phyloP scores from a whole-genome alignment of 2,888 invertebrate genomes.

The Euplexia lucipara region DNA sequence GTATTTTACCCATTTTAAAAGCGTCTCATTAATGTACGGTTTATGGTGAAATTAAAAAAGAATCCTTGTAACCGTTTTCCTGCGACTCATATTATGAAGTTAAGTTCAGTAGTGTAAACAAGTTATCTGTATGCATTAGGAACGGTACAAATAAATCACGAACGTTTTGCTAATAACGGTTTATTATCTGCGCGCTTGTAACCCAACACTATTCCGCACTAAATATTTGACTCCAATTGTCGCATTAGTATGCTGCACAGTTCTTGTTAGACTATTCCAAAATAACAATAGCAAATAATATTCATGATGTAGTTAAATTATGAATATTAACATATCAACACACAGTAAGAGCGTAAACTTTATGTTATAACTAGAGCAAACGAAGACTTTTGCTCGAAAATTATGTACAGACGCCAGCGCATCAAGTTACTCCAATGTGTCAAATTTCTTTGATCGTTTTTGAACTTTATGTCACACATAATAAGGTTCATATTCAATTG shows the following conservation, averaged over 20 bases:
- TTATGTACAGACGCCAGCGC: too few relatives aligned
- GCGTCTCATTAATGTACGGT: not conserved
- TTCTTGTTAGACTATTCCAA: slow-evolving; percentile 66
- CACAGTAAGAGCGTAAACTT: not conserved
- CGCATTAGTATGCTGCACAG: slow-evolving; percentile 69
- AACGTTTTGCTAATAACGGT: slow-evolving; percentile 71
- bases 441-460: too few relatives aligned
- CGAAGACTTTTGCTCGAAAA: too few relatives aligned
- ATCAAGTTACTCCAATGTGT: too few relatives aligned
- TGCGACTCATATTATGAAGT: slow-evolving; percentile 3
- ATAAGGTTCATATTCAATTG: too few relatives aligned
- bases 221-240: slow-evolving; percentile 65
- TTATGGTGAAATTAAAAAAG: slow-evolving; percentile 7
- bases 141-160: slow-evolving; percentile 68
- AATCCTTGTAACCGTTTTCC: not conserved
- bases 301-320: slow-evolving; percentile 46
- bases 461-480: too few relatives aligned
- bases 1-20: too few relatives aligned
- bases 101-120: slow-evolving; percentile 33
- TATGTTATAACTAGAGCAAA: not conserved
- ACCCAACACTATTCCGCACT: slow-evolving; percentile 61
- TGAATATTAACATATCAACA: slow-evolving; percentile 24
- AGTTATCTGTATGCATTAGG: slow-evolving; percentile 68
- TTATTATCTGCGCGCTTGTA: slow-evolving; percentile 64
- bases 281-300: slow-evolving; percentile 62